phyloP scores from a whole-genome alignment of 2,113 vertebrate species.

The Xiphophorus hellerii region DNA sequence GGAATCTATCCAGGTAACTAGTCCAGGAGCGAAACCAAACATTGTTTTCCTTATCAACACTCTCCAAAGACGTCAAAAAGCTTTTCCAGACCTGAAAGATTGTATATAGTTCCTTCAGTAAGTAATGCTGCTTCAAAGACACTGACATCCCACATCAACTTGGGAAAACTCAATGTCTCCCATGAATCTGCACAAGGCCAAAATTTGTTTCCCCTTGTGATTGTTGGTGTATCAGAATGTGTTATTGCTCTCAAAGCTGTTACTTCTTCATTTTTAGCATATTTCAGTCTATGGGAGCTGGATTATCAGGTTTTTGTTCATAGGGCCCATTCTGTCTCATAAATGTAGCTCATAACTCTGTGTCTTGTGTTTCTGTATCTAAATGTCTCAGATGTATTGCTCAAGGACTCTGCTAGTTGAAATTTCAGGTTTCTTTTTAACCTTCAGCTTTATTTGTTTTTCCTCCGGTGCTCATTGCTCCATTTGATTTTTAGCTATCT shows the following conservation, averaged over 20 bases:
- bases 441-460: not conserved
- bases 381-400: not conserved
- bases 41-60: too few species aligned
- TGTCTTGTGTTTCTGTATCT: too few species aligned
- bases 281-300: slow-evolving; percentile 56
- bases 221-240: slow-evolving; percentile 39
- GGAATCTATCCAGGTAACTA: too few species aligned
- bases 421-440: not conserved
- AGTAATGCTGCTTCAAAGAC: not conserved
- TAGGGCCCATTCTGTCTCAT: slow-evolving; percentile 3
- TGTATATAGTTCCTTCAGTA: too few species aligned
- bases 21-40: too few species aligned
- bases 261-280: slow-evolving; percentile 9
- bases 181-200: slow-evolving; percentile 35
- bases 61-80: too few species aligned
- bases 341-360: not conserved
- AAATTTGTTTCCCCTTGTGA: slow-evolving; percentile 18
- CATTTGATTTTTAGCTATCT: too few species aligned
- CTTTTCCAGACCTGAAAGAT: too few species aligned
- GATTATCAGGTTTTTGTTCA: slow-evolving; percentile 38
- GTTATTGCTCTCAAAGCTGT: not conserved
- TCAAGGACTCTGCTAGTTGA: not conserved
- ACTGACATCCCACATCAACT: slow-evolving; percentile 19
- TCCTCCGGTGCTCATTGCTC: too few species aligned
- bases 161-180: slow-evolving; percentile 16